Percentiles rank a stretch among this genome's conserved stretches.
Evolutionary conservation across 2,888 invertebrate species (phyloP).

Genomic region (Rhynchonema sp.): DNA sequence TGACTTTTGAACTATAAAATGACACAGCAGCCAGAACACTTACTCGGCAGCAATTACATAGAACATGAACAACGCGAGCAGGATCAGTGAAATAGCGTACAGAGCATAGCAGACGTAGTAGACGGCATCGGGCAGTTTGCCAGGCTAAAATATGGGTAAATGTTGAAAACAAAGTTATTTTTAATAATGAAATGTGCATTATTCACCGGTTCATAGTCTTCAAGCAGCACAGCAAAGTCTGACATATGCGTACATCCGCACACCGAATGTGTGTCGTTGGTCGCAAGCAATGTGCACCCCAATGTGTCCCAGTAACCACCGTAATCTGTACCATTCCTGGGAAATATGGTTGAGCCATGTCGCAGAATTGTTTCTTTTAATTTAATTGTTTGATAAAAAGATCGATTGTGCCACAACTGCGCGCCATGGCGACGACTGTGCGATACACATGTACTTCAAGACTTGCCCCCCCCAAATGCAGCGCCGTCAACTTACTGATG

Average conservation of each 20-base stretch:
- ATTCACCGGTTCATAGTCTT: slow-evolving; percentile 6
- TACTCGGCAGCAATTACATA: slow-evolving; percentile 4
- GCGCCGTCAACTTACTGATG: background rate
- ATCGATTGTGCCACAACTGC: no score
- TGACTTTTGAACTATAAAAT: no score
- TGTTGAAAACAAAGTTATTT: background rate
- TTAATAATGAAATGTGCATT: background rate
- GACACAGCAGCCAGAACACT: no score
- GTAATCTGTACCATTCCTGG: background rate
- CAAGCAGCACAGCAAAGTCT: slow-evolving; percentile 10
- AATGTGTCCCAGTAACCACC: slow-evolving; percentile 6
- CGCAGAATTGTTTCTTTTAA: no score
- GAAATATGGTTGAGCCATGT: background rate
- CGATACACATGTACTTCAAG: no score
- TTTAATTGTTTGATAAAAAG: no score
- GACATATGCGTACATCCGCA: slow-evolving; percentile 8
- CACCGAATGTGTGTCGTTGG: slow-evolving; percentile 7
- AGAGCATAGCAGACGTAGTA: slow-evolving; percentile 5
- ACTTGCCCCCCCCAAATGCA: no score
- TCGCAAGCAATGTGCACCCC: slow-evolving; percentile 5
- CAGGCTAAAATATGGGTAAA: background rate
- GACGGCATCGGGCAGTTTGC: background rate
- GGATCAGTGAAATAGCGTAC: slow-evolving; percentile 6
- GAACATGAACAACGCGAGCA: slow-evolving; percentile 9
- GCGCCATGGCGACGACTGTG: no score